Evolutionary conservation across 2,797 vertebrate species (phyloP).

Genomic region (Martes flavigula): DNA sequence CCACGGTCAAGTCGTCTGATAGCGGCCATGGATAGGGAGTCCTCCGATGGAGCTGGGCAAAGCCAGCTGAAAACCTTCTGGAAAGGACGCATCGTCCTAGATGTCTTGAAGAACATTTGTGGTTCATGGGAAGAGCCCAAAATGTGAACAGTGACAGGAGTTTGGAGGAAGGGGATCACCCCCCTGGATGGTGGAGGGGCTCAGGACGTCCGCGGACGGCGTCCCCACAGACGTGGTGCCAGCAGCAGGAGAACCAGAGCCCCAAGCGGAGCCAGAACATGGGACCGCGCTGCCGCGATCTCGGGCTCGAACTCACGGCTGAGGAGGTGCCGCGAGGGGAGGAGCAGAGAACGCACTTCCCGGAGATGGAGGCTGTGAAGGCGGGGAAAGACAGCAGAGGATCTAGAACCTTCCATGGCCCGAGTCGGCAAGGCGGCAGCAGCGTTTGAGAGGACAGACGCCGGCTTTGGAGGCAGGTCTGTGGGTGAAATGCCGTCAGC

Average conservation of each 20-base stretch:
- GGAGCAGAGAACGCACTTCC: neutral
- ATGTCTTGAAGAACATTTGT: neutral
- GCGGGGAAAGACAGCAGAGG: neutral
- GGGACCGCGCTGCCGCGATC: too few species aligned
- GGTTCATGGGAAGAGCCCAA: neutral
- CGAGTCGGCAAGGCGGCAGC: neutral
- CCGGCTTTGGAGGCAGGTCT: neutral
- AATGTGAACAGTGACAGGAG: neutral
- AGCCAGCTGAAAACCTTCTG: neutral
- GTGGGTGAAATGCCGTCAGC: neutral
- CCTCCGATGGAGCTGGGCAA: neutral
- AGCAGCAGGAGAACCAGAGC: too few species aligned
- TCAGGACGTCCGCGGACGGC: too few species aligned
- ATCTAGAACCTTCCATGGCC: neutral
- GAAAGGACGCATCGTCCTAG: neutral
- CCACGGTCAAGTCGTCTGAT: neutral
- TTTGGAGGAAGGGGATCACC: too few species aligned
- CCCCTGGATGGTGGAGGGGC: too few species aligned
- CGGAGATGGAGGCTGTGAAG: neutral
- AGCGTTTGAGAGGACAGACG: neutral
- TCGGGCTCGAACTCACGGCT: rapidly evolving
- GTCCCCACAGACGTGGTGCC: too few species aligned
- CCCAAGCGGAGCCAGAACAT: rapidly evolving
- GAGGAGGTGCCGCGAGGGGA: neutral
- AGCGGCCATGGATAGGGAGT: neutral